Evolutionary conservation across 2,888 invertebrate species (phyloP), one percentile per base, ranked within the genome.

Genomic region (Agrenia bidenticulata): DNA sequence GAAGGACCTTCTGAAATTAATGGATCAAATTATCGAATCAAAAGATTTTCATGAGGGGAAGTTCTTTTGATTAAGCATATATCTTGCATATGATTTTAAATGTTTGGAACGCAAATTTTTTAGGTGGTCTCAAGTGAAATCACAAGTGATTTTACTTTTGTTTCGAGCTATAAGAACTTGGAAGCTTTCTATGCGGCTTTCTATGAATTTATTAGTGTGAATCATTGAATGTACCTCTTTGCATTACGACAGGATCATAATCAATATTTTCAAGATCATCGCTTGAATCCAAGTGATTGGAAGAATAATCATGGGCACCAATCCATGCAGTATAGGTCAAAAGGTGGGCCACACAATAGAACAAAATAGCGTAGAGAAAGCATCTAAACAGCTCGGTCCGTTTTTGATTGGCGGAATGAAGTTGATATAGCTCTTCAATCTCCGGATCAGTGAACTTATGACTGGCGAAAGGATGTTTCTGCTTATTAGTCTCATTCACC

Each of bases 371-470:
- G 63, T 75, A 76, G 58, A 76, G 73, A 62, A 76, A 76, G 50
- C 72, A 73, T 39, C 73, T 66, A 51, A 76, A 76, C 17, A 76
- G 61, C 58, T 76, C 76, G 9, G 73, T 73, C 61, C 69, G 41
- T 57, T 76, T 76, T 54, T 75, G 72, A 69, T 76, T 74, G 15
- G 73, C 70, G 0, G 74, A 73, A 61, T 76, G 76, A 2, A 75
- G 68, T 45, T 76, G 76, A 50, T 76, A 76, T 45, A 76, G 59
- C 26, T 72, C 72, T 63, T 76, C 76, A 42, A 76, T 76, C 61
- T 76, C 76, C 5, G 76, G 76, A 66, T 76, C 76, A 60, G 72
- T 72, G 62, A 76, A 76, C 61, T 76, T 73, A 58, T 72, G 72
- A 45, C 72, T 63, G 45, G 70, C 62, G 26, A 74, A 60, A 1